These are phyloP conservation scores for Rhagoletis zephyria DNA, from an alignment of 1,140 invertebrate species.

Conservation along the genomic window DNA sequence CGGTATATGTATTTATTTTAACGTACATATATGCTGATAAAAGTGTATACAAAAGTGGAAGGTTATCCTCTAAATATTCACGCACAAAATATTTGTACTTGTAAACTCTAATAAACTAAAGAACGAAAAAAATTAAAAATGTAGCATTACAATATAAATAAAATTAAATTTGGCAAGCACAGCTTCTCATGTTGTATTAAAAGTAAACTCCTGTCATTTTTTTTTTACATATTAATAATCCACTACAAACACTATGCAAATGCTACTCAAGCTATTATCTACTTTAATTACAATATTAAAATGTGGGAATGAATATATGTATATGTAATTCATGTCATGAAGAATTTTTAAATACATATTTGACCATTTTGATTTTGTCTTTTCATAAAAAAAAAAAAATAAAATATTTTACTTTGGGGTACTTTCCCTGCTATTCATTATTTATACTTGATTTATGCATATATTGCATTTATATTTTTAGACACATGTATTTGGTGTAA, in stretches of 20 bases:
- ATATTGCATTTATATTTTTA: not conserved
- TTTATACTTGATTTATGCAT: not conserved
- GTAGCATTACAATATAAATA: conserved; percentile 24
- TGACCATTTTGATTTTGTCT: conserved; percentile 22
- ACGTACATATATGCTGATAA: conserved; percentile 28
- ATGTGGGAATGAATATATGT: not conserved
- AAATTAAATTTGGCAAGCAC: conserved; percentile 51
- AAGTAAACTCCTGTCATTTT: not conserved
- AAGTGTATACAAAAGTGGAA: conserved; percentile 28
- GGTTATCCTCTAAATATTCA: not conserved
- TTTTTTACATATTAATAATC: not conserved
- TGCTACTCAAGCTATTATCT: not conserved
- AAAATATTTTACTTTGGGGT: not conserved
- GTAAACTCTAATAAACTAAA: conserved; percentile 26
- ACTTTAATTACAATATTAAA: not conserved
- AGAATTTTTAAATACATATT: conserved; percentile 22
- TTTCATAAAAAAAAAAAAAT: conserved; percentile 5
- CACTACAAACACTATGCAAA: not conserved
- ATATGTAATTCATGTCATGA: not conserved
- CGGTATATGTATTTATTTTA: conserved; percentile 30
- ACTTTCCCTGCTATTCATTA: not conserved
- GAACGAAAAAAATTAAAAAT: too few relatives aligned
- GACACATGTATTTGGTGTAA: conserved; percentile 29
- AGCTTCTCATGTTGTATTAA: conserved; percentile 36
- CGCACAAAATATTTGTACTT: not conserved